A percentile compares a stretch with the other conserved stretches of the same genome.
Conservation (phyloP, 2,888 invertebrate species). For the Epistrophe grossulariae region DNA sequence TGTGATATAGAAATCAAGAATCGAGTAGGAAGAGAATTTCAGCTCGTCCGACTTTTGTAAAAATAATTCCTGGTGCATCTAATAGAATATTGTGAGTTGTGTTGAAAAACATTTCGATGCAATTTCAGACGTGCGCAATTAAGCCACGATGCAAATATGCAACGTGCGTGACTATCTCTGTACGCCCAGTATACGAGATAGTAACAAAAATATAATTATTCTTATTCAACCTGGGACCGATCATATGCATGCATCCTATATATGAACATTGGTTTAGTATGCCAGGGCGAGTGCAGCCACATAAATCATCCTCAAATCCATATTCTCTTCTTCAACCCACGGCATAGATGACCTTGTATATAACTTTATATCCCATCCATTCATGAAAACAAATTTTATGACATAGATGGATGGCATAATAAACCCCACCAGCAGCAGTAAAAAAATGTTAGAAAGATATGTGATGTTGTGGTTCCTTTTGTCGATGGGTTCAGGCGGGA, state of each 20-base stretch:
- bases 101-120: constrained; percentile 21
- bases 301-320: constrained; percentile 37
- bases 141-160: neutral
- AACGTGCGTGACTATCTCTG: constrained; percentile 30
- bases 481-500: neutral
- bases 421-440: neutral
- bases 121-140: constrained; percentile 31
- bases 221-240: constrained; percentile 21
- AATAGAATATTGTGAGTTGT: neutral
- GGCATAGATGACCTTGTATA: constrained; percentile 15
- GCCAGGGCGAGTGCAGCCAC: constrained; percentile 1
- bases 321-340: constrained; percentile 13
- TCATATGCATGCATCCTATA: too few relatives aligned
- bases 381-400: constrained; percentile 16
- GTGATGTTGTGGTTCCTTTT: neutral
- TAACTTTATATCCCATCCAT: constrained; percentile 11
- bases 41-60: neutral
- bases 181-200: constrained; percentile 5
- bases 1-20: constrained; percentile 3
- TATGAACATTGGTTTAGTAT: neutral
- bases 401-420: constrained; percentile 30
- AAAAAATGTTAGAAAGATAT: constrained; percentile 2
- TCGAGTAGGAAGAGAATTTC: constrained; percentile 21
- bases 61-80: neutral
- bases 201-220: constrained; percentile 17